These are phyloP conservation scores for Apogon talboti DNA, from an alignment of 2,797 vertebrate species.

Conservation along the genomic window DNA sequence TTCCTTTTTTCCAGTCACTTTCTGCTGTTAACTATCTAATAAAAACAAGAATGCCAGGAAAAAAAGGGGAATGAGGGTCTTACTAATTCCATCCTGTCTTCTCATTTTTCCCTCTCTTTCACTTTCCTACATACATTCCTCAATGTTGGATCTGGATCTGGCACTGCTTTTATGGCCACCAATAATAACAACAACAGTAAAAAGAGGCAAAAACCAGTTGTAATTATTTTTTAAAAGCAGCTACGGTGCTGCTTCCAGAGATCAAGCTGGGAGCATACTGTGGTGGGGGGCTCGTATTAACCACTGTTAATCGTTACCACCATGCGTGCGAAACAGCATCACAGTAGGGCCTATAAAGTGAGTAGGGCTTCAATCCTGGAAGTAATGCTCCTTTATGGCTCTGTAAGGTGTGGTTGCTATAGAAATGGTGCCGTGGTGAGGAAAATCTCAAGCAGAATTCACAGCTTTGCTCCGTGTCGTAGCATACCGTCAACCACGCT, in stretches of 20 bases:
- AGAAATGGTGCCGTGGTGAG: conserved; percentile 43
- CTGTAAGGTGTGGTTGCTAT: conserved; percentile 57
- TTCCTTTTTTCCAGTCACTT: not conserved
- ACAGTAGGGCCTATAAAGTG: conserved; percentile 62
- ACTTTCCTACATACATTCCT: conserved; percentile 32
- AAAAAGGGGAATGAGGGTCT: conserved; percentile 3
- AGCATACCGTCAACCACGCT: not conserved
- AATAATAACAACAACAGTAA: conserved; percentile 67
- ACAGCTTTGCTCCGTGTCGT: conserved; percentile 9
- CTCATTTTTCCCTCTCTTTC: conserved; percentile 20
- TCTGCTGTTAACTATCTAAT: conserved; percentile 5
- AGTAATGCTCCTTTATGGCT: conserved; percentile 56
- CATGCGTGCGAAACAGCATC: conserved; percentile 65
- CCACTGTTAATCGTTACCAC: conserved; percentile 62
- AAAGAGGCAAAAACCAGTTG: conserved; percentile 43
- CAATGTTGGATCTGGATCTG: conserved; percentile 36
- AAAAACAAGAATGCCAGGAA: conserved; percentile 21
- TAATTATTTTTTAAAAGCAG: conserved; percentile 74
- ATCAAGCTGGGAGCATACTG: conserved; percentile 37
- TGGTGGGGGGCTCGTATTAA: conserved; percentile 56
- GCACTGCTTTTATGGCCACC: conserved; percentile 50
- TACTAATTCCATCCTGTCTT: conserved; percentile 11
- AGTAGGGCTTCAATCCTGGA: conserved; percentile 57
- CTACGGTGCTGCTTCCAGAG: conserved; percentile 51
- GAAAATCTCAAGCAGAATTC: conserved; percentile 41